A percentile compares a stretch with the other conserved stretches of the same genome.
Conservation (phyloP, 2,888 invertebrate species). For the Rhopalosiphum nymphaeae region DNA sequence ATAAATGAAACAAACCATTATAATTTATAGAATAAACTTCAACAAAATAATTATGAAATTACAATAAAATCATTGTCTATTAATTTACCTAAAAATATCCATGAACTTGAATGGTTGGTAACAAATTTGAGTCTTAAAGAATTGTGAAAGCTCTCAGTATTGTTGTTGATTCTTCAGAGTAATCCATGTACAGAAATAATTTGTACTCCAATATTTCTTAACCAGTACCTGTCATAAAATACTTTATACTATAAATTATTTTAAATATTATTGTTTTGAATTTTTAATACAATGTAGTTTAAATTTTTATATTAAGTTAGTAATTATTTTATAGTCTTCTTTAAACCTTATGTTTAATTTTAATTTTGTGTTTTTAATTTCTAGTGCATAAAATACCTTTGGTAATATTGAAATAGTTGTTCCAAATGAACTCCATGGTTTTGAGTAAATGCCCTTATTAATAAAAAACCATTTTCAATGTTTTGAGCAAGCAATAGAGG, state of each 20-base stretch:
- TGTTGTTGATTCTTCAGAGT: background rate
- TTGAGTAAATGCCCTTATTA: background rate
- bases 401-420: conserved; percentile 11
- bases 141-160: background rate
- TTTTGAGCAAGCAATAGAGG: background rate
- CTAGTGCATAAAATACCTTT: background rate
- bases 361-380: no score
- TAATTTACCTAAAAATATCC: background rate
- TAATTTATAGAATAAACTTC: background rate
- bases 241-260: no score
- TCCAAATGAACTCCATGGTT: conserved; percentile 6
- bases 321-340: no score
- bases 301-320: no score
- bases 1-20: background rate
- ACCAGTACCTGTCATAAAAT: no score
- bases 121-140: background rate
- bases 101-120: background rate
- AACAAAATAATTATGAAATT: background rate
- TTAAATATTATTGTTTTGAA: no score
- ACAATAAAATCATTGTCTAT: background rate
- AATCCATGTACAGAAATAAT: no score
- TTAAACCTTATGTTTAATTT: no score
- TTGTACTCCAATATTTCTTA: no score
- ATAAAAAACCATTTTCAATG: background rate
- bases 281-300: no score